Evolutionary conservation across 1,140 invertebrate species (phyloP), one percentile per base, ranked within the genome.

Genomic region (Nephotettix cincticeps): DNA sequence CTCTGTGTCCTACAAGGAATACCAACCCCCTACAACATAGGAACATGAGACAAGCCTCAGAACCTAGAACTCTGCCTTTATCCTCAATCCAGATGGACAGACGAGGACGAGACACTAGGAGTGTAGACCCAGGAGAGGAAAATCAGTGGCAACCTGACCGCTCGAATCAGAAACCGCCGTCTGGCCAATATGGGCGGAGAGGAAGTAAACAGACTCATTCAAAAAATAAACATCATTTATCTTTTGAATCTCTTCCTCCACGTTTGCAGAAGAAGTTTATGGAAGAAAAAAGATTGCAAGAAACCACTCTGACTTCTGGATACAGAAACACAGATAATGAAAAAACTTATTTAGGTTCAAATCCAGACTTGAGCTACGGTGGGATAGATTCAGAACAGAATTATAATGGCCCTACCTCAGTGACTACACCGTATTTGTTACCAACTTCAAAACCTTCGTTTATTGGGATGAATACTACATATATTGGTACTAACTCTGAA

Each of bases 211-310:
- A 68, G 80, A 81, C 64, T 83, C 79, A 73, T 73, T 71, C 56
- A 47, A 71, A 70, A 56, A 64, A 43, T n/a, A 75, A 64, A 73
- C 17, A 69, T 70, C 65, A 69, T 58, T 25, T 70, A 58, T 9
- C 63, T 68, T 75, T 84, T 32, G 84, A 86, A 61, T 76, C 79
- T 29, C 74, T 86, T 71, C 84, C 86, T 45, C 86, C 86, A 17
- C 79, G 86, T 63, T 79, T 87, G 0, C 78, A 80, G 64, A 83
- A 81, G 68, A 86, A 86, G 76, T 85, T 81, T 73, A 68, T 85
- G 1, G 79, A 81, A 30, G 84, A 86, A 67, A 83, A 84, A 73
- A 82, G 64, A 11, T 45, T 67, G n/a, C 30, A 67, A 45, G 64
- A 83, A 43, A 67, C 84, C 3, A 75, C 76, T 13, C 74, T 80